These are phyloP conservation scores for Plumapathes pennacea DNA, from an alignment of 92 coral and sea anemone genomes.

Conservation along the genomic window DNA sequence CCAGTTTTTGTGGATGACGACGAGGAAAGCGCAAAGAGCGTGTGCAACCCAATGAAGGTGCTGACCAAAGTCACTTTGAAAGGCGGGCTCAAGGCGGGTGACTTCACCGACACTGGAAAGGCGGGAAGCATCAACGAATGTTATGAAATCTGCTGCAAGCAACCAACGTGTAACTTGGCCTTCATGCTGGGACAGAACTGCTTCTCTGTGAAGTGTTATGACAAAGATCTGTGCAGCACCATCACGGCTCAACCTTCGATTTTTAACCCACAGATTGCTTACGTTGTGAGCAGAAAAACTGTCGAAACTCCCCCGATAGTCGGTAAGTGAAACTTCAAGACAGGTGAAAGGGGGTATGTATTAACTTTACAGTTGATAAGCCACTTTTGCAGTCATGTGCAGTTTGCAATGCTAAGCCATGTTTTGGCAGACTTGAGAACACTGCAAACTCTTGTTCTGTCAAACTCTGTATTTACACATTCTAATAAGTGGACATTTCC, in stretches of 20 bases:
- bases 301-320: no score
- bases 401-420: no score
- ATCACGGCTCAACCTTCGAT: slow-evolving; percentile 98
- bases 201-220: slow-evolving; percentile 91
- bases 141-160: slow-evolving; percentile 88
- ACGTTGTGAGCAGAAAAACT: slow-evolving; percentile 73
- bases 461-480: no score
- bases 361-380: no score
- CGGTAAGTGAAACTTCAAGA: no score
- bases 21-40: slow-evolving; percentile 35
- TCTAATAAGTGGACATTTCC: no score
- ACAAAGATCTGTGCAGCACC: slow-evolving; percentile 77
- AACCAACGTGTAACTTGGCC: slow-evolving; percentile 84
- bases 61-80: slow-evolving; percentile 91
- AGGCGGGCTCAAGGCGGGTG: slow-evolving; percentile 98
- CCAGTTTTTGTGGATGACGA: slow-evolving; percentile 78
- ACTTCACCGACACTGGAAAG: slow-evolving; percentile 96
- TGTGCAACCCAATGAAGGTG: slow-evolving; percentile 81
- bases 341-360: no score
- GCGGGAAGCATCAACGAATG: slow-evolving; percentile 94
- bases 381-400: no score
- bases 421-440: no score
- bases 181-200: slow-evolving; percentile 99
- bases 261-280: slow-evolving; percentile 98
- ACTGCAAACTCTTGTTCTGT: no score